These are phyloP conservation scores for Prunella fulvescens DNA, from an alignment of 2,113 vertebrate species.

Conservation along the genomic window DNA sequence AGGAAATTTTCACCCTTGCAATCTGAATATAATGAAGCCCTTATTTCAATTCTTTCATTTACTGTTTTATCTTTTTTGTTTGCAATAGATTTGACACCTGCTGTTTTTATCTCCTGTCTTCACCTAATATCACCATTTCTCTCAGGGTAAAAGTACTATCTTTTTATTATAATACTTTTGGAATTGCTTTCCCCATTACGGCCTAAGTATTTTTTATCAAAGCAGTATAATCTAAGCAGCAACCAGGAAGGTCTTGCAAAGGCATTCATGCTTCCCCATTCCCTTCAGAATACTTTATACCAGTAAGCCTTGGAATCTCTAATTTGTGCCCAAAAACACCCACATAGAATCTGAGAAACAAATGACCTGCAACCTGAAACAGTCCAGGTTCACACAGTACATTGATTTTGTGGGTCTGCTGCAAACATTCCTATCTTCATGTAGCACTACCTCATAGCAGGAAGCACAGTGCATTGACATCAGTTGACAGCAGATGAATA, in stretches of 20 bases:
- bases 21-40: background rate
- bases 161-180: conserved; percentile 27
- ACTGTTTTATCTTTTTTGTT: background rate
- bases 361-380: background rate
- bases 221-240: conserved; percentile 10
- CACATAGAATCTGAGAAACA: background rate
- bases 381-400: background rate
- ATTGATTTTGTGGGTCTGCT: background rate
- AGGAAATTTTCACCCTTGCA: background rate
- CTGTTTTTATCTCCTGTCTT: conserved; percentile 21
- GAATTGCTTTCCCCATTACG: conserved; percentile 25
- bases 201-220: conserved; percentile 4
- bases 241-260: background rate
- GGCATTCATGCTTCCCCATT: background rate
- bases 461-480: background rate
- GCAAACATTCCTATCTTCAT: background rate
- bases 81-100: conserved; percentile 41
- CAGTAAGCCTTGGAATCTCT: background rate
- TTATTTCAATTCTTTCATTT: conserved; percentile 37
- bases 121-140: conserved; percentile 13
- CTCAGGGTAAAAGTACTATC: background rate
- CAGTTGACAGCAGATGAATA: background rate
- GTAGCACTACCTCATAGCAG: background rate
- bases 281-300: background rate
- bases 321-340: background rate